Conservation (phyloP, 2,113 vertebrate species). For the Chascanopsetta lugubris region DNA sequence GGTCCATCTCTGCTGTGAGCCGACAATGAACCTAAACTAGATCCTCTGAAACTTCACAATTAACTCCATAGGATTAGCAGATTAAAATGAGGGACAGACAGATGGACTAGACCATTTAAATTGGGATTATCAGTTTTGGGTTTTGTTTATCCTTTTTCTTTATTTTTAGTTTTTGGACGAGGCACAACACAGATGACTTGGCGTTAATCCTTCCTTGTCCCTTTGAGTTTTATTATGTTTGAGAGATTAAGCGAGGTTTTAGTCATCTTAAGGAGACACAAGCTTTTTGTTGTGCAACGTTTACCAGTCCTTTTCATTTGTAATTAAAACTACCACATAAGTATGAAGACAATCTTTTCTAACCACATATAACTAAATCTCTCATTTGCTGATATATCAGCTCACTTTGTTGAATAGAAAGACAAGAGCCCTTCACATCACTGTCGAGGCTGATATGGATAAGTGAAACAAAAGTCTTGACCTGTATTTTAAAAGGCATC, state of each 20-base stretch:
- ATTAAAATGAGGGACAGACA: slow-evolving; percentile 18
- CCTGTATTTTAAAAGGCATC: not conserved
- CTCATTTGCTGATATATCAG: slow-evolving; percentile 24
- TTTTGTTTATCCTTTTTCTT: slow-evolving; percentile 24
- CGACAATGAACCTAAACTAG: slow-evolving; percentile 26
- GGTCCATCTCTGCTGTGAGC: slow-evolving; percentile 22
- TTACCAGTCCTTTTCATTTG: not conserved
- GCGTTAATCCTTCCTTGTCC: slow-evolving; percentile 29
- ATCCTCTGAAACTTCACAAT: slow-evolving; percentile 19
- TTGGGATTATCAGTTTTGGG: slow-evolving; percentile 22
- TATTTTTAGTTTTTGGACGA: slow-evolving; percentile 19
- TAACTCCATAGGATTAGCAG: slow-evolving; percentile 15
- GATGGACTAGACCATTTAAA: not conserved
- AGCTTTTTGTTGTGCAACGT: slow-evolving; percentile 3
- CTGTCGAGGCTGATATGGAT: slow-evolving; percentile 24
- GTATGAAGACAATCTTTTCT: not conserved
- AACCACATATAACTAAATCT: too few relatives aligned
- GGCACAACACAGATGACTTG: slow-evolving; percentile 22
- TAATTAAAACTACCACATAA: not conserved
- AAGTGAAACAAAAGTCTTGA: slow-evolving; percentile 19
- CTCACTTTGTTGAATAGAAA: slow-evolving; percentile 10
- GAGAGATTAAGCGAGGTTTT: slow-evolving; percentile 6
- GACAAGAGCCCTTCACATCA: slow-evolving; percentile 15
- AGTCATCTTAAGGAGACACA: not conserved
- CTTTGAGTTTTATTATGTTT: slow-evolving; percentile 31